A percentile compares a stretch with the other conserved stretches of the same genome.
These are phyloP conservation scores for Odontamblyopus lacepedii DNA, from an alignment of 2,797 vertebrate genomes.

Conservation along the genomic window DNA sequence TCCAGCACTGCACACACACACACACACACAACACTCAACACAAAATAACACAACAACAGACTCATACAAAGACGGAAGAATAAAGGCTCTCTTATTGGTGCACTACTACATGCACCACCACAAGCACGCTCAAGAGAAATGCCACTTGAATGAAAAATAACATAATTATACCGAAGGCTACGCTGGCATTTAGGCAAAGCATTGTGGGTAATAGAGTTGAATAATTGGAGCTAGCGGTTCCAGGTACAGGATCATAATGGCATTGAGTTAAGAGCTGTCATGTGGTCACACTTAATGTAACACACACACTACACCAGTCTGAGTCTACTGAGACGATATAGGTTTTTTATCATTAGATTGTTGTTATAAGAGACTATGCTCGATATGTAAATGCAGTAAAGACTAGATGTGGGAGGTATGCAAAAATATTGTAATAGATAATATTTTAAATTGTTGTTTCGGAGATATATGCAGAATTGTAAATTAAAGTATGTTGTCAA, in stretches of 20 bases:
- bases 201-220: slow-evolving; percentile 66
- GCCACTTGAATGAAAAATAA: slow-evolving; percentile 66
- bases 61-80: slow-evolving; percentile 22
- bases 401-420: neutral
- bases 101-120: slow-evolving; percentile 1
- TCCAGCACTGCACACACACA: slow-evolving; percentile 32
- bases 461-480: too few species aligned
- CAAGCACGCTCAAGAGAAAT: slow-evolving; percentile 54
- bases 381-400: neutral
- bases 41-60: slow-evolving; percentile 18
- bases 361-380: neutral
- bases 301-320: neutral
- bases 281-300: slow-evolving; percentile 17
- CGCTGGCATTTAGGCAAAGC: slow-evolving; percentile 61
- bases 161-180: slow-evolving; percentile 58
- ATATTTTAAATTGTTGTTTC: too few species aligned
- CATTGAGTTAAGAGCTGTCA: slow-evolving; percentile 14
- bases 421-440: too few species aligned
- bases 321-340: neutral
- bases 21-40: slow-evolving; percentile 4
- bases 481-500: too few species aligned
- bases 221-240: slow-evolving; percentile 65
- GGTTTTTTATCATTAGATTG: neutral
- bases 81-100: slow-evolving; percentile 14
- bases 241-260: slow-evolving; percentile 38